Percentiles rank a stretch among this genome's conserved stretches.
Conservation (phyloP, 2,888 invertebrate genomes). For the Chaitophorus viminalis region DNA sequence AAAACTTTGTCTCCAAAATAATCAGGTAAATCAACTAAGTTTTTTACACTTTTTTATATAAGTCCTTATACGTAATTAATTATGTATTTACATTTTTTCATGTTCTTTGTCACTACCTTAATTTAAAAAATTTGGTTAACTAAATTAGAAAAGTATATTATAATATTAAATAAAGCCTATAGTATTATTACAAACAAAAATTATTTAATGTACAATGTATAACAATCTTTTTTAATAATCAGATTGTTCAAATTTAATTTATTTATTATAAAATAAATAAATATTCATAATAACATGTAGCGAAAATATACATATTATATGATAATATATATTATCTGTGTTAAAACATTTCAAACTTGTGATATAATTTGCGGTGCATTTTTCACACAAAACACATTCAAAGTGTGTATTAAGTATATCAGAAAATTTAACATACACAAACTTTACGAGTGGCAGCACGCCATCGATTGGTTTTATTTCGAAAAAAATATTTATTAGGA, state of each 20-base stretch:
- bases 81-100: not conserved
- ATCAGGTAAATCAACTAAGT: no score
- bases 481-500: conserved; percentile 68
- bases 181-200: not conserved
- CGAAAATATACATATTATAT: not conserved
- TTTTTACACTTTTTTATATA: no score
- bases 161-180: not conserved
- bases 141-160: not conserved
- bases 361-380: conserved; percentile 39
- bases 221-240: not conserved
- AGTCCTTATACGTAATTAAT: not conserved
- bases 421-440: conserved; percentile 73
- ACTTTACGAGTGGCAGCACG: conserved; percentile 79
- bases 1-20: not conserved
- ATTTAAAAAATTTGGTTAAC: not conserved
- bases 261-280: not conserved
- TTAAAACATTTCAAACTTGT: not conserved
- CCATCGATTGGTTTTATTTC: conserved; percentile 72
- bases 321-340: not conserved
- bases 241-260: not conserved
- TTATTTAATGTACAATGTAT: not conserved
- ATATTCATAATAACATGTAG: not conserved
- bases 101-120: not conserved
- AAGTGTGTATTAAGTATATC: conserved; percentile 62
- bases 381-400: conserved; percentile 48